Evolutionary conservation across 1,140 invertebrate genomes (phyloP).

Genomic region (Copidosoma floridanum): DNA sequence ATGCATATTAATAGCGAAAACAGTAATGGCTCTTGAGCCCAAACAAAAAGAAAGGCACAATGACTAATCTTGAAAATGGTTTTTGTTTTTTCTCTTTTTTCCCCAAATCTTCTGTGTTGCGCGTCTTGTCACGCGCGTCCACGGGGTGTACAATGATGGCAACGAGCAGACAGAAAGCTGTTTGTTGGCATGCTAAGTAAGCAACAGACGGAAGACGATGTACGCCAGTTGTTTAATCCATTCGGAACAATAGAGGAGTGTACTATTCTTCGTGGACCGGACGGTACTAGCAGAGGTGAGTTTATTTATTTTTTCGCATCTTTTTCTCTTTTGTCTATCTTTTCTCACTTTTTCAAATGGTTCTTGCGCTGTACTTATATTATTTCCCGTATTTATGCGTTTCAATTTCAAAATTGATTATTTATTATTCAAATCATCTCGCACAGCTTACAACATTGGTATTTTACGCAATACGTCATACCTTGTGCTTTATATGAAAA

Average conservation of each 20-base stretch:
- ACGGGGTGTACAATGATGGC: too few species aligned
- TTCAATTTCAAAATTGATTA: too few species aligned
- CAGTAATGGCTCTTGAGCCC: too few species aligned
- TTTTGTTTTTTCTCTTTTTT: conserved; percentile 38
- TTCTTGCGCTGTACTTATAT: too few species aligned
- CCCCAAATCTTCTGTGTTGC: background rate
- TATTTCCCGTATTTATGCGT: too few species aligned
- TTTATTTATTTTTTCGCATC: too few species aligned
- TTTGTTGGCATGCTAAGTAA: conserved; percentile 99
- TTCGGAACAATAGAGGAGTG: conserved; percentile 99
- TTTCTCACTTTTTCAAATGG: background rate
- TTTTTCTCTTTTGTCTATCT: background rate
- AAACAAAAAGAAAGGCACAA: too few species aligned
- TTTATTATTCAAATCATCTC: too few species aligned
- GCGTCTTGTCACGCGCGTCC: background rate
- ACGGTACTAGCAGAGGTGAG: conserved; percentile 95
- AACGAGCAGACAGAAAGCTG: conserved; percentile 89
- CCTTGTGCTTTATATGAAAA: too few species aligned
- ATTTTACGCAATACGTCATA: too few species aligned
- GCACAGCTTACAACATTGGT: too few species aligned
- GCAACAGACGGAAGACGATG: conserved; percentile 98
- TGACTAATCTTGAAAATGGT: conserved; percentile 45
- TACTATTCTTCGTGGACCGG: conserved; percentile 94
- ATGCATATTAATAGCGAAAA: background rate
- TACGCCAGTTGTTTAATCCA: conserved; percentile 91